phyloP scores from a whole-genome alignment of 92 coral and sea anemone genomes.

The Paramuricea clavata region DNA sequence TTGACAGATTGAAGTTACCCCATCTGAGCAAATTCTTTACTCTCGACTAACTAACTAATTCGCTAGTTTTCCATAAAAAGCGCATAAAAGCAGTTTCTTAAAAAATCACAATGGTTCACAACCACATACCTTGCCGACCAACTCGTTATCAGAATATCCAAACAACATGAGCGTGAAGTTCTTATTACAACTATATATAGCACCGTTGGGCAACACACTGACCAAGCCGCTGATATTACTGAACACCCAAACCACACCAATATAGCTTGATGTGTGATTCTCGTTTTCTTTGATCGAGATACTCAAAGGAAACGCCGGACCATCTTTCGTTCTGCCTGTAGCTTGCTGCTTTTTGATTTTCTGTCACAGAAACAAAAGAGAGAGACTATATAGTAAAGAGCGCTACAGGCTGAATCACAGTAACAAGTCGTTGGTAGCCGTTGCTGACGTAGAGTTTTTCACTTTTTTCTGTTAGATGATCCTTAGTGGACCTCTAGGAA shows the following conservation, averaged over 20 bases:
- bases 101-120: no score
- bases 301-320: constrained; percentile 92
- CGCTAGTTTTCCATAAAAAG: no score
- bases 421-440: no score
- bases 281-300: constrained; percentile 75
- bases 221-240: constrained; percentile 94
- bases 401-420: no score
- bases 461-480: no score
- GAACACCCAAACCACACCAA: constrained; percentile 90
- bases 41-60: not conserved
- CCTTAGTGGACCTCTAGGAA: no score
- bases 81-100: no score
- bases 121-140: constrained; percentile 82
- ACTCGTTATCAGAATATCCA: constrained; percentile 86
- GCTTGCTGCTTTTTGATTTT: constrained; percentile 86
- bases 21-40: no score
- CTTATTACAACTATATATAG: constrained; percentile 84
- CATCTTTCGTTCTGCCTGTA: constrained; percentile 94
- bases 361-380: constrained; percentile 54
- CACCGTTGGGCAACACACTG: constrained; percentile 83
- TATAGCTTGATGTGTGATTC: constrained; percentile 43
- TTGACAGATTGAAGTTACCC: no score
- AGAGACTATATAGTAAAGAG: no score
- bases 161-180: constrained; percentile 92
- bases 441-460: no score